Conservation (phyloP, 2,888 invertebrate species). For the Noctua janthina region DNA sequence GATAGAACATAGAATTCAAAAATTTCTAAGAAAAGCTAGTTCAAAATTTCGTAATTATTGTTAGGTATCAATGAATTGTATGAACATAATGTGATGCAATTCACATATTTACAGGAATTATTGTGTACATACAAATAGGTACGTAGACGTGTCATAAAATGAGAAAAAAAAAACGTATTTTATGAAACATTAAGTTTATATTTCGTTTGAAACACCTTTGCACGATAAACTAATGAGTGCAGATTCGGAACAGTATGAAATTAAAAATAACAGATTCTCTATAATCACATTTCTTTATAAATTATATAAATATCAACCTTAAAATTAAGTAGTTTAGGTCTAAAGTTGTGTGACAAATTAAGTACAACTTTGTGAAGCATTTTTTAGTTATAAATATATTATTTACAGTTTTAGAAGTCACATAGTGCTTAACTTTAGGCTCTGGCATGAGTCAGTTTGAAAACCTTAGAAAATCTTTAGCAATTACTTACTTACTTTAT, state of each 20-base stretch:
- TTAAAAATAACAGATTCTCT: constrained; percentile 70
- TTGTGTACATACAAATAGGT: neutral
- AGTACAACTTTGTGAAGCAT: constrained; percentile 69
- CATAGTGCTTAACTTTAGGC: constrained; percentile 24
- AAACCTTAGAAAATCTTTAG: constrained; percentile 34
- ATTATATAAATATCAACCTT: constrained; percentile 64
- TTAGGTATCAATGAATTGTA: neutral
- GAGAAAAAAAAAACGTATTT: constrained; percentile 44
- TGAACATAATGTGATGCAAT: neutral
- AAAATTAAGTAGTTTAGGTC: constrained; percentile 48
- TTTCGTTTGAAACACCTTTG: constrained; percentile 72
- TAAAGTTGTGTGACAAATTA: constrained; percentile 66
- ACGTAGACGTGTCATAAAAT: neutral
- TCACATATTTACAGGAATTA: neutral
- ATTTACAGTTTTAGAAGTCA: constrained; percentile 53
- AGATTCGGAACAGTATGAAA: constrained; percentile 76
- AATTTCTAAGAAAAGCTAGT: neutral
- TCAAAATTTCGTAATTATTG: neutral
- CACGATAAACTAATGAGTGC: constrained; percentile 79
- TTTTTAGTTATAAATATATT: constrained; percentile 3
- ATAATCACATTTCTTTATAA: constrained; percentile 70
- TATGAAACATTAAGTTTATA: constrained; percentile 67
- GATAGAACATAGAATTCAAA: neutral
- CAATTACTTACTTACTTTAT: neutral
- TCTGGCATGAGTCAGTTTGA: constrained; percentile 31